Conservation (phyloP, 2,888 invertebrate genomes). For the Thymelicus sylvestris region DNA sequence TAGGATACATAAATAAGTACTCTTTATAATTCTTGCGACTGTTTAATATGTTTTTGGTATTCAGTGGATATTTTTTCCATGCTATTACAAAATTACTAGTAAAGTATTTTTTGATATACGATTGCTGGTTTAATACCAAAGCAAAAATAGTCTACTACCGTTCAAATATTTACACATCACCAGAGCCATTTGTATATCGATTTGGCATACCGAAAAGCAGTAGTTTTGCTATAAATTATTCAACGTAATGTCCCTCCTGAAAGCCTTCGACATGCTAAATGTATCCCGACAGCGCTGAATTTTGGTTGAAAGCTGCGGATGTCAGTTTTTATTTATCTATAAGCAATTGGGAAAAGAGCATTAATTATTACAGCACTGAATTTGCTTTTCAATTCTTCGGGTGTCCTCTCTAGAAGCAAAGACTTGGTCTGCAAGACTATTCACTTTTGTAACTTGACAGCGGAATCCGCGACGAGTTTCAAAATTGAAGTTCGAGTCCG, state of each 20-base stretch:
- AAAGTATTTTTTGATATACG: too few species aligned
- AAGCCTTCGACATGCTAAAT: conserved; percentile 26
- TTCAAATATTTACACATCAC: conserved; percentile 20
- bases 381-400: too few species aligned
- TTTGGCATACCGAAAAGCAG: conserved; percentile 24
- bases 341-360: neutral
- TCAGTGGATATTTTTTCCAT: too few species aligned
- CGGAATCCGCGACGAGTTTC: too few species aligned
- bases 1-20: too few species aligned
- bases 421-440: too few species aligned
- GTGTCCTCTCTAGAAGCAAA: too few species aligned
- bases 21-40: too few species aligned
- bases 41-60: too few species aligned
- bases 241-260: conserved; percentile 21
- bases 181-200: conserved; percentile 27
- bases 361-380: neutral
- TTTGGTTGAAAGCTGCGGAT: conserved; percentile 15
- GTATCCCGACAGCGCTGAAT: conserved; percentile 12
- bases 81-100: too few species aligned
- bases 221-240: conserved; percentile 31
- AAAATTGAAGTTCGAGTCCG: too few species aligned
- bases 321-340: conserved; percentile 4
- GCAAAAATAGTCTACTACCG: conserved; percentile 6
- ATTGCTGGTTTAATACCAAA: neutral
- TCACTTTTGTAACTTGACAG: too few species aligned